These are phyloP conservation scores for Neolamprologus kungweensis DNA, from an alignment of 2,113 vertebrate species.

Conservation along the genomic window DNA sequence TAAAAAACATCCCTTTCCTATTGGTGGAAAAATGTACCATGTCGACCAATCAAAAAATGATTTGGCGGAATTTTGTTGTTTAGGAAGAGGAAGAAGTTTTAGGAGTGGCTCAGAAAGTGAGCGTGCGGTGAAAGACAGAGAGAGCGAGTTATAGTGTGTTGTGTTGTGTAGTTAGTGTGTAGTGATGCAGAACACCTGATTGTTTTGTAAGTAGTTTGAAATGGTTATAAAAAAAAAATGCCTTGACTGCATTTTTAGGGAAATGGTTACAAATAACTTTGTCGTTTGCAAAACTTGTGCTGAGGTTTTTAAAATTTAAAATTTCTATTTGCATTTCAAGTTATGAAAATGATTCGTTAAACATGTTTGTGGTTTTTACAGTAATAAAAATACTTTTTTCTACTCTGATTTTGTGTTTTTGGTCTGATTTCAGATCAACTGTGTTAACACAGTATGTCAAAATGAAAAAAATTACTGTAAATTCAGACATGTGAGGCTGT, in stretches of 20 bases:
- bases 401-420: neutral
- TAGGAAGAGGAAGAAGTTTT: neutral
- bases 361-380: neutral
- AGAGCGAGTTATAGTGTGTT: neutral
- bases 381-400: neutral
- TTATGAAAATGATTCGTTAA: neutral
- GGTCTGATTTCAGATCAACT: neutral
- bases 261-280: neutral
- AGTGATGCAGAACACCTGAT: neutral
- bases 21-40: neutral
- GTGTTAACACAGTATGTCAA: neutral
- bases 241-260: neutral
- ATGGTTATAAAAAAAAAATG: neutral
- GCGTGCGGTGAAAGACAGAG: fast-evolving
- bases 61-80: neutral
- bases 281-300: neutral
- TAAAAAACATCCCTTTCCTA: neutral
- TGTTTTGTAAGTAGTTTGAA: neutral
- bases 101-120: neutral
- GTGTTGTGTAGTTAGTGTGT: neutral
- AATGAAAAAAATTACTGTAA: neutral
- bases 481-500: neutral
- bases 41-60: fast-evolving
- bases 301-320: fast-evolving
- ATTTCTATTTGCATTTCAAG: neutral